Evolutionary conservation across 1,140 invertebrate species (phyloP).

Genomic region (Anastrepha ludens): DNA sequence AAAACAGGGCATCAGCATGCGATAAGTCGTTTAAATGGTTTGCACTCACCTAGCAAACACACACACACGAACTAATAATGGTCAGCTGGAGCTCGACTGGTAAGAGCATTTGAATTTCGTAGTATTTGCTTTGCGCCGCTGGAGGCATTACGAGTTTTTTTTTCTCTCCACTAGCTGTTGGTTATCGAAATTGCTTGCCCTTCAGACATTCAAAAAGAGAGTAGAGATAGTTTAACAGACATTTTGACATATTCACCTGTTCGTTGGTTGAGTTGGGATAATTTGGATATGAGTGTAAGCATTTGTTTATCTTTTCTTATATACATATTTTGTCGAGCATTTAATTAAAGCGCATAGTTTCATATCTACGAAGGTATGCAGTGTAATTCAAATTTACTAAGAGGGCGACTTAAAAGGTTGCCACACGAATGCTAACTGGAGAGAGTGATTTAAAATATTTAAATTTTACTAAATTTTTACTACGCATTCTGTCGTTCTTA

Average conservation of each 20-base stretch:
- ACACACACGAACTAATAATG: background rate
- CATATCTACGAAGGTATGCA: background rate
- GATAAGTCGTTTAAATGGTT: slow-evolving; percentile 39
- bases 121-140: background rate
- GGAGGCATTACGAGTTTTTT: background rate
- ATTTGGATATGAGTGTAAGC: background rate
- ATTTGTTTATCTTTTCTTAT: background rate
- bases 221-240: background rate
- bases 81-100: background rate
- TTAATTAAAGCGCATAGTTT: slow-evolving; percentile 29
- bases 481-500: too few relatives aligned
- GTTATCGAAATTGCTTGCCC: background rate
- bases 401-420: background rate
- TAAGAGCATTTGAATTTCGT: background rate
- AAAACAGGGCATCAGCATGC: slow-evolving; percentile 32
- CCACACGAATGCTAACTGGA: background rate
- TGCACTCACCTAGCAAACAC: background rate
- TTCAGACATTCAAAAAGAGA: background rate
- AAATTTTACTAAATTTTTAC: too few relatives aligned
- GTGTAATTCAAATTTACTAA: background rate
- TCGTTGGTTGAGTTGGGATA: background rate
- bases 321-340: slow-evolving; percentile 7
- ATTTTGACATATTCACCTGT: slow-evolving; percentile 26
- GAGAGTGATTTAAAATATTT: too few relatives aligned
- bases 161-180: background rate